Base-by-base conservation (phyloP, 2,888 invertebrate species). In the Plebejus argus region DNA sequence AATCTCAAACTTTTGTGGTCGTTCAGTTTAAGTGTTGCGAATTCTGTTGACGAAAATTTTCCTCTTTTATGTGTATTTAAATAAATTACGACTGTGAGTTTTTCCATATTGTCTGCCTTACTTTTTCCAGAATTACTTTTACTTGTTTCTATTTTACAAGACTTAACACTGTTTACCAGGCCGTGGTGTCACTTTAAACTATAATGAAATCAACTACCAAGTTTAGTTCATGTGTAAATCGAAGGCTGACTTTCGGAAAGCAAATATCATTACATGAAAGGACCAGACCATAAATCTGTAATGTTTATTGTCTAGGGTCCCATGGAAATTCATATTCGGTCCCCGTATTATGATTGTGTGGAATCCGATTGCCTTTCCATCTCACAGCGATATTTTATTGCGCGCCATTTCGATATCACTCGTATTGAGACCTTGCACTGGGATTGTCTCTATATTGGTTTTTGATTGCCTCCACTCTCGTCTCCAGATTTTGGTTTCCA, bases 371-470 rank as follows among this genome's bases (percentile, higher is more conserved):
- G 89, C 89, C 89, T 85, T 89, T 86, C 89, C 88, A 89, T 91
- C 92, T 88, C 86, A 88, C 86, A 83, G 84, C 87, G 89, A 85
- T 89, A 90, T 93, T 93, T 93, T 93, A 93, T 92, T 91, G 89
- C 89, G 86, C 85, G 87, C 88, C 87, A 91, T 92, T 89, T 92
- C 87, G 86, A 82, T 84, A 90, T 87, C 87, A 88, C 87, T 86
- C 84, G 84, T 89, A 89, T 88, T 85, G 84, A 84, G 85, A 86
- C 84, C 82, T 82, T 83, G 85, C 85, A 84, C 84, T 84, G 85
- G 86, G 85, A 87, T 87, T 85, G 84, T 83, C 86, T 82, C 82
- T 82, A 84, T 88, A 90, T 90, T 86, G 88, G 83, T 87, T 88
- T 91, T 89, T 90, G 91, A 91, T 91, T 90, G 88, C 87, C 84